These are phyloP conservation scores for Drosophila anceps DNA, from an alignment of 2,888 invertebrate species.

Conservation along the genomic window DNA sequence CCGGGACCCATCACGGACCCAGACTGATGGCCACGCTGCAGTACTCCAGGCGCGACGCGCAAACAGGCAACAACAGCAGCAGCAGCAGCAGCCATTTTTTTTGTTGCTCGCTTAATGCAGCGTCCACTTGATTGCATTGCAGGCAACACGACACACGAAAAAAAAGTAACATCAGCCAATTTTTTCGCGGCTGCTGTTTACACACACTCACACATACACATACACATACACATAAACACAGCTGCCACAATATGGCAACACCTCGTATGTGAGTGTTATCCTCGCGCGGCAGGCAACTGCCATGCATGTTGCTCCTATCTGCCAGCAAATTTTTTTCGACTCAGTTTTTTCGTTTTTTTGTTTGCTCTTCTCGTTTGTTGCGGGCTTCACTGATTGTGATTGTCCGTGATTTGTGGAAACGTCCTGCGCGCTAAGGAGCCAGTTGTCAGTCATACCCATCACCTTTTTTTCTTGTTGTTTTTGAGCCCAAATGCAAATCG, in stretches of 20 bases:
- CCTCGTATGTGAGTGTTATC: constrained; percentile 51
- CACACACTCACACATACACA: constrained; percentile 43
- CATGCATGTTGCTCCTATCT: constrained; percentile 24
- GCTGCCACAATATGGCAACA: constrained; percentile 61
- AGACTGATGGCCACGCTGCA: constrained; percentile 31
- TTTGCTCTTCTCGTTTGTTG: constrained; percentile 36
- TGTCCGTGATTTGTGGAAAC: constrained; percentile 71
- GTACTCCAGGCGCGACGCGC: constrained; percentile 44
- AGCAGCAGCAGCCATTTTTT: constrained; percentile 24
- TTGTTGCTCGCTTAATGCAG: constrained; percentile 48
- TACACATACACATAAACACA: constrained; percentile 31
- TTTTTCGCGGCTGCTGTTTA: constrained; percentile 63
- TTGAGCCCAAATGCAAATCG: constrained; percentile 13
- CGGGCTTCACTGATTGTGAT: constrained; percentile 54
- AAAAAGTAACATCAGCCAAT: constrained; percentile 54
- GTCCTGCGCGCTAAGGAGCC: constrained; percentile 18
- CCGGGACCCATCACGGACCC: constrained; percentile 40
- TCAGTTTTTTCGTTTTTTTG: constrained; percentile 14
- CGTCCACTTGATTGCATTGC: constrained; percentile 80
- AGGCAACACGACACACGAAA: constrained; percentile 22
- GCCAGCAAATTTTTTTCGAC: constrained; percentile 39
- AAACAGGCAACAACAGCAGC: constrained; percentile 43
- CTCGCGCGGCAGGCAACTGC: constrained; percentile 53
- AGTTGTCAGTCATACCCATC: constrained; percentile 23
- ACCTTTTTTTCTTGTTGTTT: neutral